Conservation (phyloP, 2,113 vertebrate genomes). For the Carlito syrichta region DNA sequence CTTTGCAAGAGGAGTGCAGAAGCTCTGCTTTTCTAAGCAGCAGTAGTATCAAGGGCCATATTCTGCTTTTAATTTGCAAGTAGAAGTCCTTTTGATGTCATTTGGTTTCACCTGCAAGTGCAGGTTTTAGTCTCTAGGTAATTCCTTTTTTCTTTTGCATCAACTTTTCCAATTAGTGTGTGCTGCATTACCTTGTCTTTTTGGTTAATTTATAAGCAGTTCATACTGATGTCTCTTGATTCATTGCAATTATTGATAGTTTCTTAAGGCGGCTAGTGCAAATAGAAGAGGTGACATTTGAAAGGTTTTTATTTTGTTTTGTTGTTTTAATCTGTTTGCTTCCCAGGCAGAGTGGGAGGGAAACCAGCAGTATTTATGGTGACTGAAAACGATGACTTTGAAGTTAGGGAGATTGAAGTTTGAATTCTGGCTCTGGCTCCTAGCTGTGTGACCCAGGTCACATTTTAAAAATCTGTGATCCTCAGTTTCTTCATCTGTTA, state of each 20-base stretch:
- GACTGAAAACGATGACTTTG: not conserved
- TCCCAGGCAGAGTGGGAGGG: not conserved
- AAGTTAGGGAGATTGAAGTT: not conserved
- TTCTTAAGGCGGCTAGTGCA: slow-evolving; percentile 50
- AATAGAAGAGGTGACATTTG: not conserved
- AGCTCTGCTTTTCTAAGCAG: slow-evolving; percentile 54
- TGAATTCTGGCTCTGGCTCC: not conserved
- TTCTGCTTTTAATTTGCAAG: slow-evolving; percentile 49
- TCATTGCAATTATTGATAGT: slow-evolving; percentile 43
- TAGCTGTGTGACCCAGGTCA: not conserved
- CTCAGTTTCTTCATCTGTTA: not conserved
- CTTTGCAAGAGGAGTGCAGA: slow-evolving; percentile 46
- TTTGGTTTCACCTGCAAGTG: slow-evolving; percentile 17
- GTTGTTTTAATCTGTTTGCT: not conserved
- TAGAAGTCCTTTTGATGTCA: slow-evolving; percentile 38
- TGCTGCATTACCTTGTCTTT: slow-evolving; percentile 50
- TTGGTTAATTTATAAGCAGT: slow-evolving; percentile 67
- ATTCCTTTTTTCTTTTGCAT: slow-evolving; percentile 22
- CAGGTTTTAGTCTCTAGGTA: not conserved
- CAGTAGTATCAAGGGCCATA: slow-evolving; percentile 6
- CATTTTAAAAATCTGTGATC: not conserved
- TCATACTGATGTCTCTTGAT: slow-evolving; percentile 40
- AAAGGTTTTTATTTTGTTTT: not conserved
- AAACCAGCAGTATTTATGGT: not conserved
- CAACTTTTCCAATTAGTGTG: slow-evolving; percentile 19